Evolutionary conservation across 2,888 invertebrate genomes (phyloP), one percentile per base, ranked within the genome.

Genomic region (Drosophila algonquin): DNA sequence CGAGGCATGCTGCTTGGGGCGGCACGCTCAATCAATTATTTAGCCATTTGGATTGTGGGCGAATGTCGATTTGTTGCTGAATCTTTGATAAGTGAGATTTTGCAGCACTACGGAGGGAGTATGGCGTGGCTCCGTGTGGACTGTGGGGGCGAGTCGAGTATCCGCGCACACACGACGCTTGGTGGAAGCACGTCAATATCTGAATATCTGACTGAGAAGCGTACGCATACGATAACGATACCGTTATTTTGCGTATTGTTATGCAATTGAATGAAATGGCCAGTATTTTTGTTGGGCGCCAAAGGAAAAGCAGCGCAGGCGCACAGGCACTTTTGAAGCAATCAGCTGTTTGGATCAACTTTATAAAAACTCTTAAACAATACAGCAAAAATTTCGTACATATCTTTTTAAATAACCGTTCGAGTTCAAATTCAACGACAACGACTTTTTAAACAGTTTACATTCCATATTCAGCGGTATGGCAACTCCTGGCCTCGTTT

Each of bases 141-240:
- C 21, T 21, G 32, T 32, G 32, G 30, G 57, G 59, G 18, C 40
- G 50, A 32, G 27, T 44, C 51, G 48, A 27, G 7, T 12, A 24
- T 56, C 30, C 46, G 35, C 72, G 72, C 50, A 73, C 68, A 73
- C 73, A 75, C 76, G 80, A 63, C 70, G 61, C 58, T 83, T 82
- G 55, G 64, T 67, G 73, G 65, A 73, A 70, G 87, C 87, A 86
- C 87, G 84, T 86, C 89, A 88, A 71, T 76, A 78, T 89, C 72
- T 89, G 87, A 88, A 71, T 76, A 78, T 89, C 72, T 89, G 87
- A 89, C 89, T 87, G 84, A 76, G 71, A 48, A 40, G 70, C 63
- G 69, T 72, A 69, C 64, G 69, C 60, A 59, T n/a, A 40, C 81
- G 75, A 83, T 77, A 78, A 87, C 84, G 84, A 87, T 84, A 89